Conservation (phyloP, 2,797 vertebrate genomes). For the Tympanoctomys barrerae region DNA sequence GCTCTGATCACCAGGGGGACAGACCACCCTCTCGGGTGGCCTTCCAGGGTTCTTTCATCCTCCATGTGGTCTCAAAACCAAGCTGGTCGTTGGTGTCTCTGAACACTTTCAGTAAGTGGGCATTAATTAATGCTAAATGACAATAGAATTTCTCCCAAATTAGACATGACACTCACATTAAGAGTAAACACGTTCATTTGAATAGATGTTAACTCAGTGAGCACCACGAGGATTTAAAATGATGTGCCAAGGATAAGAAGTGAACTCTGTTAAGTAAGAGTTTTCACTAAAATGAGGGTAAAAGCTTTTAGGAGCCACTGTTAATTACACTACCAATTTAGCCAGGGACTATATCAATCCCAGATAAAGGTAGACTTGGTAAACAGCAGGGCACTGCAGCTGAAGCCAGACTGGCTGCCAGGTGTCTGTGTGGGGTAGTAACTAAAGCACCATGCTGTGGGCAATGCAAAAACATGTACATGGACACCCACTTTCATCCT, state of each 20-base stretch:
- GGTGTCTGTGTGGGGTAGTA: neutral
- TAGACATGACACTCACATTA: conserved; percentile 74
- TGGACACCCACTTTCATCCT: rapidly evolving
- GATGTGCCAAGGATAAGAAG: conserved; percentile 76
- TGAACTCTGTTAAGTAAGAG: conserved; percentile 79
- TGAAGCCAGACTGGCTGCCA: neutral
- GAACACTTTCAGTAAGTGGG: conserved; percentile 74
- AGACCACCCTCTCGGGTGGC: neutral
- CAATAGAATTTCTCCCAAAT: conserved; percentile 81
- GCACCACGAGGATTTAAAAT: conserved; percentile 78
- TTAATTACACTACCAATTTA: conserved; percentile 81
- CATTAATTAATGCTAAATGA: conserved; percentile 83
- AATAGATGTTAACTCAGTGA: conserved; percentile 77
- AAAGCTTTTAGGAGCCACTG: conserved; percentile 75
- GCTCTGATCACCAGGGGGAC: too few species aligned
- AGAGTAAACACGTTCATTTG: conserved; percentile 77
- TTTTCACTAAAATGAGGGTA: conserved; percentile 80
- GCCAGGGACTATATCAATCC: conserved; percentile 31
- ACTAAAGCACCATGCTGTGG: rapidly evolving
- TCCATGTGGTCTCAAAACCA: conserved; percentile 52
- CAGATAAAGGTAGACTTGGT: neutral
- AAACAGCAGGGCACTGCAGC: neutral
- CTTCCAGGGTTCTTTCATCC: neutral
- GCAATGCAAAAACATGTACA: neutral
- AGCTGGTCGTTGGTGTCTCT: conserved; percentile 60